A percentile compares a stretch with the other conserved stretches of the same genome.
phyloP scores from a whole-genome alignment of 1,140 invertebrate genomes.

The Lamellibrachia luymesi region DNA sequence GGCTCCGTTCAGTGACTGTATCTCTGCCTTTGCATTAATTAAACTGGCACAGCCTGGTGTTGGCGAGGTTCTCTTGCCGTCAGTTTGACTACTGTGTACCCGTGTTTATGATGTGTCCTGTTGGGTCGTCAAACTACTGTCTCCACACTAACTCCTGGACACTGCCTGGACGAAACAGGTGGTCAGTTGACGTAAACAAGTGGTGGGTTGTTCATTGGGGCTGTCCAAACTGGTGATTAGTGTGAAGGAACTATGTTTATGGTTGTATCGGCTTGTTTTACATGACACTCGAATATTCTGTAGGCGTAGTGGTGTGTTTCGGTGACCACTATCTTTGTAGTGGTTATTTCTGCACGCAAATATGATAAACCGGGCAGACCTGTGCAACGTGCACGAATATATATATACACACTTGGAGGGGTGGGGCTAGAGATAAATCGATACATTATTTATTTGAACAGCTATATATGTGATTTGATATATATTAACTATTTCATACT shows the following conservation, averaged over 20 bases:
- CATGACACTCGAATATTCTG: not conserved
- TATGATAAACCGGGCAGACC: slow-evolving; percentile 10
- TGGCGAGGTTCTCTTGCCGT: not conserved
- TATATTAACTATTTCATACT: slow-evolving; percentile 24
- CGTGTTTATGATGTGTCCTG: not conserved
- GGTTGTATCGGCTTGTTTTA: slow-evolving; percentile 10
- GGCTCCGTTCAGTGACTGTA: not conserved
- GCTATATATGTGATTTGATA: slow-evolving; percentile 25
- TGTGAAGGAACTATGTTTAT: not conserved
- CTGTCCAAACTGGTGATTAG: slow-evolving; percentile 4
- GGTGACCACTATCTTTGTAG: slow-evolving; percentile 1
- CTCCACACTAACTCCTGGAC: not conserved
- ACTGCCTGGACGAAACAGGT: not conserved
- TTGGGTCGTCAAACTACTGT: not conserved
- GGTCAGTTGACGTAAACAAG: not conserved
- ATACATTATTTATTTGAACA: slow-evolving; percentile 24
- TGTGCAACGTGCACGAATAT: slow-evolving; percentile 1
- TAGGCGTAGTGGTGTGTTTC: slow-evolving; percentile 1
- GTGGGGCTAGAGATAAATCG: not conserved
- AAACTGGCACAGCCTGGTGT: not conserved
- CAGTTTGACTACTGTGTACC: not conserved
- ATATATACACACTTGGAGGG: slow-evolving; percentile 4
- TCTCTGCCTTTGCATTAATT: not conserved
- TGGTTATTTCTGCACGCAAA: slow-evolving; percentile 7
- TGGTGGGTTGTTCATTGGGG: not conserved